Evolutionary conservation across 2,797 vertebrate species (phyloP), one percentile per base, ranked within the genome.

Genomic region (Clamator glandarius): DNA sequence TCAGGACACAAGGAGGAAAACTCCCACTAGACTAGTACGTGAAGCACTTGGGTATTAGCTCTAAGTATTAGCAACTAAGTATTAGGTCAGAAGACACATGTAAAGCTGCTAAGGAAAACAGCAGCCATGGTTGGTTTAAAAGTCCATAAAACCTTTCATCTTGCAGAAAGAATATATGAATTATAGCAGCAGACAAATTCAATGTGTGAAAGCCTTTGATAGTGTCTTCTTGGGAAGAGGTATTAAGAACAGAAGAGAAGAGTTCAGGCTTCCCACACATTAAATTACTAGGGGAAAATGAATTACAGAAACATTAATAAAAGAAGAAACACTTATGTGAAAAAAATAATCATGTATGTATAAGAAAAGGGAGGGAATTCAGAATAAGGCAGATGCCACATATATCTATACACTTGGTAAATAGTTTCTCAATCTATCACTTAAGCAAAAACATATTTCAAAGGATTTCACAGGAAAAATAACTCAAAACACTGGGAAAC

Each of bases 121-220:
- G 16, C 18, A 58, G 51, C 26, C 29, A 55, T 12, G 4, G 5
- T 0, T 64, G 41, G 21, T 19, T 75, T 78, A 72, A 41, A 84
- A 72, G 23, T 68, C 59, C 23, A 12, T 61, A 50, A 80, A 76
- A n/a, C 14, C 46, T 87, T 82, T 68, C 33, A 61, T 78, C 33
- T 82, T 33, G 52, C 1, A 12, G 25, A 79, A 84, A 13, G 6
- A 4, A 3, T 0, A 0, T 9, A 16, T 18, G 15, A 52, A 35
- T 75, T 57, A 35, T 44, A 72, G 25, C 12, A 7, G 51, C 59
- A 63, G 48, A 73, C 6, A 77, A 76, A 62, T 20, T 15, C 3
- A 4, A 20, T 51, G n/a, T 41, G 9, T 48, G 55, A 62, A 83
- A 72, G 13, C 12, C 51, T 79, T 64, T 87, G 44, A 36, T 2